Evolutionary conservation across 1,140 invertebrate genomes (phyloP).

Genomic region (Scaptomyza hsui): DNA sequence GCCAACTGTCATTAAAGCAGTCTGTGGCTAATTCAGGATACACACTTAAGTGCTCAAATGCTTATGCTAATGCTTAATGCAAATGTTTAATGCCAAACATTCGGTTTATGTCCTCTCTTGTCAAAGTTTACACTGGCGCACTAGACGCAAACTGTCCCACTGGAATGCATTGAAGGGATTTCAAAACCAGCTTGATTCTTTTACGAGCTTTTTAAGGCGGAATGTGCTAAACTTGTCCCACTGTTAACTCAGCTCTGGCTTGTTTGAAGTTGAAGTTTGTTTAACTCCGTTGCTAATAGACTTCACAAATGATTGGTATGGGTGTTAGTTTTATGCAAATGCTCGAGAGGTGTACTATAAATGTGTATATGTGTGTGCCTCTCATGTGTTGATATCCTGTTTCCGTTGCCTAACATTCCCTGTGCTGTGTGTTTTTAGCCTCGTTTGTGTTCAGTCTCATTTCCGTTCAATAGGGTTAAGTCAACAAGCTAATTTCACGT

Average conservation of each 20-base stretch:
- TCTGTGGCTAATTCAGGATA: constrained; percentile 55
- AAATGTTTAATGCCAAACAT: constrained; percentile 26
- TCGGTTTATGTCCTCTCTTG: constrained; percentile 58
- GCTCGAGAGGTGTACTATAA: constrained; percentile 14
- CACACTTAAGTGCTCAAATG: constrained; percentile 55
- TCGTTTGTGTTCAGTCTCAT: constrained; percentile 44
- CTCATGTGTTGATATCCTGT: constrained; percentile 54
- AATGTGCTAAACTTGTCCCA: constrained; percentile 4
- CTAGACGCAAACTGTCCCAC: not conserved
- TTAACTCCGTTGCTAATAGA: constrained; percentile 70
- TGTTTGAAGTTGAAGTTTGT: constrained; percentile 48
- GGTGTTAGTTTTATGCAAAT: constrained; percentile 37
- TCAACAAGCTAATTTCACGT: constrained; percentile 54
- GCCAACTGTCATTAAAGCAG: constrained; percentile 64
- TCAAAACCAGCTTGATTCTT: not conserved
- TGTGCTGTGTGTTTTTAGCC: constrained; percentile 3
- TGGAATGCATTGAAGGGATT: not conserved
- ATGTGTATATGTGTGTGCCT: constrained; percentile 7
- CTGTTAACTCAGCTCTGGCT: constrained; percentile 13
- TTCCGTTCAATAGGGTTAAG: constrained; percentile 59
- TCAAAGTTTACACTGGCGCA: constrained; percentile 34
- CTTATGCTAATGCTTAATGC: constrained; percentile 59
- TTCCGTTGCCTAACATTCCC: constrained; percentile 15
- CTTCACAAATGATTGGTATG: constrained; percentile 65
- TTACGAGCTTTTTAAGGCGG: not conserved